Conservation (phyloP, 2,113 vertebrate genomes). For the Hipposideros armiger region DNA sequence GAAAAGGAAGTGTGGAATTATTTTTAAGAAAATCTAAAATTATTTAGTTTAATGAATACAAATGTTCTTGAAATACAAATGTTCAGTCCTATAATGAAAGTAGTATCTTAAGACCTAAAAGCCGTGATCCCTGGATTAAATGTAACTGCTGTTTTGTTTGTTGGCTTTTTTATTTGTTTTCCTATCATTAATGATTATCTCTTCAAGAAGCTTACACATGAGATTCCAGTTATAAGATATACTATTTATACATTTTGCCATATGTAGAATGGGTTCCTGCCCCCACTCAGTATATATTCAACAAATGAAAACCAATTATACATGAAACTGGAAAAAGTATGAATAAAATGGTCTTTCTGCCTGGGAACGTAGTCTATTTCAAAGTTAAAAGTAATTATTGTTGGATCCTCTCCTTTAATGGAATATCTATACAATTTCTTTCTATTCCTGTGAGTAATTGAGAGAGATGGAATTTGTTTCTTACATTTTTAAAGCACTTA, state of each 20-base stretch:
- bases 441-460: slow-evolving; percentile 59
- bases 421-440: slow-evolving; percentile 32
- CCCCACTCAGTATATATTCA: background rate
- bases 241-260: background rate
- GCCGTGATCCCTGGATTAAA: background rate
- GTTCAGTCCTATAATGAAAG: background rate
- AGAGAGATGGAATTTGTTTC: slow-evolving; percentile 59
- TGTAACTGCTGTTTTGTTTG: background rate
- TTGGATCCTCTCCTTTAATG: slow-evolving; percentile 17
- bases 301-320: slow-evolving; percentile 22
- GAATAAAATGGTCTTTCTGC: background rate
- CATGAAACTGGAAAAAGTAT: background rate
- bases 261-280: background rate
- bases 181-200: background rate
- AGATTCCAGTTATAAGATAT: background rate
- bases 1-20: slow-evolving; percentile 15
- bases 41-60: slow-evolving; percentile 46
- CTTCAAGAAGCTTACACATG: background rate
- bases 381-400: slow-evolving; percentile 57
- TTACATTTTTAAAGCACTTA: slow-evolving; percentile 63
- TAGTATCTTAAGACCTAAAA: background rate
- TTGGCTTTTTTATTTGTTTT: background rate
- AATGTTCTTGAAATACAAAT: background rate
- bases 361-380: background rate
- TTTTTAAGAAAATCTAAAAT: slow-evolving; percentile 18